Evolutionary conservation across 2,888 invertebrate species (phyloP), one percentile per base, ranked within the genome.

Genomic region (Hanleya hanleyi): DNA sequence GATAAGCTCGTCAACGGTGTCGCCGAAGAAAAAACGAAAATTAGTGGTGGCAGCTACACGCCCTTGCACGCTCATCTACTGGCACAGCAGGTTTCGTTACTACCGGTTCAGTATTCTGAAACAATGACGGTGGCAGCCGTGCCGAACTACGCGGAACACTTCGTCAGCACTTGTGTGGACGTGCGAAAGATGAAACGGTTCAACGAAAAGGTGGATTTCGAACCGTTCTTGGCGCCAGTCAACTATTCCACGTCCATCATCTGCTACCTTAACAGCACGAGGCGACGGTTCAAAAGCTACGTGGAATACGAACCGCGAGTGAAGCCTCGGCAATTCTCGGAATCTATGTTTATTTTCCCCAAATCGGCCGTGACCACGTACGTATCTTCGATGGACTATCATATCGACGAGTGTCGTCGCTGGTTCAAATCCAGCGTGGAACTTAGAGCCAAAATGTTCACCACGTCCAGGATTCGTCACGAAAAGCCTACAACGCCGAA

Each of bases 401-500:
- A 85, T 70, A 81, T 83, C n/a, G 86, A 86, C 65, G 83, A 83
- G 66, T 84, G 84, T 74, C 72, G 84, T 62, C 78, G 83, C 36
- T 87, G 87, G 87, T 88, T 84, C 74, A 85, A 84, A 71, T 86
- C 87, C 0, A 81, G 82, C 47, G 69, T 88, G 79, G 85, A 87
- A 71, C 80, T 87, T 50, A 85, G 83, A 71, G 85, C 87, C n/a
- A 80, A 77, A 74, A 83, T 81, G 29, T 86, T 83, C 77, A 85
- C 83, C 6, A 82, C 85, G 0, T 76, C 76, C 7, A 77, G 77
- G 72, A 77, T 82, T 7, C 69, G 37, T 15, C 57, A 18, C 57
- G 57, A 57, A 57, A 57, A 57, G 29, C 57, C 57, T 7, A 4
- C 32, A 22, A 2, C 29, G 57, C 57, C 57, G 26, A 22, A 32